Evolutionary conservation across 2,797 vertebrate genomes (phyloP).

Genomic region (Coreius guichenoti): DNA sequence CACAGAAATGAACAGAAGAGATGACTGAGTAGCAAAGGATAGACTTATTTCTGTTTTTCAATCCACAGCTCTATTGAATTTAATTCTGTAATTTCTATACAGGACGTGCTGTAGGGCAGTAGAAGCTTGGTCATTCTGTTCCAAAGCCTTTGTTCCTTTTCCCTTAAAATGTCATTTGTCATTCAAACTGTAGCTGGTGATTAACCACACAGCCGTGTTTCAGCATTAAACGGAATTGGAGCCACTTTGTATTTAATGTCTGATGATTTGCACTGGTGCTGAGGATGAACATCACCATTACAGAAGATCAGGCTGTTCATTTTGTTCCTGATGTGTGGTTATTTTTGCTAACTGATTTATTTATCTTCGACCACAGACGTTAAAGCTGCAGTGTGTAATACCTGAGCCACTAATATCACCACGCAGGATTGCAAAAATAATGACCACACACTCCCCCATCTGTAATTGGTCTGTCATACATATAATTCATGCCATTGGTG

Average conservation of each 20-base stretch:
- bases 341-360: slow-evolving; percentile 1
- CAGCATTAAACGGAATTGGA: slow-evolving; percentile 20
- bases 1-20: slow-evolving; percentile 40
- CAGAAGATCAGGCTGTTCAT: background rate
- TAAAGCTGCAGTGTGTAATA: background rate
- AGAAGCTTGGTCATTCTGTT: slow-evolving; percentile 42
- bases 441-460: background rate
- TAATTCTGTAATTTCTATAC: slow-evolving; percentile 39
- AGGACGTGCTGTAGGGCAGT: slow-evolving; percentile 31
- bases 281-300: background rate
- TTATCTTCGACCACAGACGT: background rate
- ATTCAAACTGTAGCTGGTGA: slow-evolving; percentile 42
- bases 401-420: background rate
- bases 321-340: background rate
- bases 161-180: slow-evolving; percentile 51
- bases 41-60: slow-evolving; percentile 37
- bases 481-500: slow-evolving; percentile 1
- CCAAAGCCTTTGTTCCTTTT: slow-evolving; percentile 19
- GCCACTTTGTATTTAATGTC: slow-evolving; percentile 34
- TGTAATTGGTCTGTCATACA: slow-evolving; percentile 1
- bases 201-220: slow-evolving; percentile 40
- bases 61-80: slow-evolving; percentile 36
- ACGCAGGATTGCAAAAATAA: background rate
- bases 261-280: slow-evolving; percentile 18
- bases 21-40: slow-evolving; percentile 35